phyloP scores from a whole-genome alignment of 2,113 vertebrate genomes.

The Macquaria ambigua region DNA sequence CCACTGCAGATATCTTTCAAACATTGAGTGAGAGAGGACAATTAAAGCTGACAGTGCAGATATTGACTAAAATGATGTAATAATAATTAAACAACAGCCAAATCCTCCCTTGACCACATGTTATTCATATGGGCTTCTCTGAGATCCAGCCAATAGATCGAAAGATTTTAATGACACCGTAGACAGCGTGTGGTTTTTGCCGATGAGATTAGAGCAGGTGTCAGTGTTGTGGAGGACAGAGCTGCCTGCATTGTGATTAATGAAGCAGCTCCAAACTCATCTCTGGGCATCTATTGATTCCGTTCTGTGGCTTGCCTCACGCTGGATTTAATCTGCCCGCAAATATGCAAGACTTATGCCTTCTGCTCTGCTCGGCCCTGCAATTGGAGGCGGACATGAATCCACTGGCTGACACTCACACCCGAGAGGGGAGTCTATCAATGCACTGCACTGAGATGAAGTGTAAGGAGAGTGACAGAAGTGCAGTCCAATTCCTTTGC shows the following conservation, averaged over 20 bases:
- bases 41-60: neutral
- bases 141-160: slow-evolving; percentile 27
- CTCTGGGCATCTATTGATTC: slow-evolving; percentile 75
- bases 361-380: slow-evolving; percentile 49
- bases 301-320: slow-evolving; percentile 40
- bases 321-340: slow-evolving; percentile 72
- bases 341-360: slow-evolving; percentile 74
- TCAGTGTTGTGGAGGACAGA: slow-evolving; percentile 61
- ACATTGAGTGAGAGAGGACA: neutral
- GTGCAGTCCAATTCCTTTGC: slow-evolving; percentile 8
- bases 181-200: slow-evolving; percentile 38
- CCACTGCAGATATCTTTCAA: neutral
- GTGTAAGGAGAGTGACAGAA: slow-evolving; percentile 22
- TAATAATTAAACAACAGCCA: slow-evolving; percentile 31
- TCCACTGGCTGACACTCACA: slow-evolving; percentile 65
- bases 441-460: slow-evolving; percentile 27
- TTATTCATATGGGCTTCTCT: slow-evolving; percentile 33
- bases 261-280: slow-evolving; percentile 72
- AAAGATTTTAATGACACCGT: slow-evolving; percentile 57
- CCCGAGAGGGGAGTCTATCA: slow-evolving; percentile 51
- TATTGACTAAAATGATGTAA: slow-evolving; percentile 22
- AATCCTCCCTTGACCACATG: slow-evolving; percentile 20
- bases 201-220: slow-evolving; percentile 70
- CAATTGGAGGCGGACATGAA: slow-evolving; percentile 59
- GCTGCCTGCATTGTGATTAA: slow-evolving; percentile 76